Evolutionary conservation across 2,888 invertebrate species (phyloP), one percentile per base, ranked within the genome.

Genomic region (Rhamnusium bicolor): DNA sequence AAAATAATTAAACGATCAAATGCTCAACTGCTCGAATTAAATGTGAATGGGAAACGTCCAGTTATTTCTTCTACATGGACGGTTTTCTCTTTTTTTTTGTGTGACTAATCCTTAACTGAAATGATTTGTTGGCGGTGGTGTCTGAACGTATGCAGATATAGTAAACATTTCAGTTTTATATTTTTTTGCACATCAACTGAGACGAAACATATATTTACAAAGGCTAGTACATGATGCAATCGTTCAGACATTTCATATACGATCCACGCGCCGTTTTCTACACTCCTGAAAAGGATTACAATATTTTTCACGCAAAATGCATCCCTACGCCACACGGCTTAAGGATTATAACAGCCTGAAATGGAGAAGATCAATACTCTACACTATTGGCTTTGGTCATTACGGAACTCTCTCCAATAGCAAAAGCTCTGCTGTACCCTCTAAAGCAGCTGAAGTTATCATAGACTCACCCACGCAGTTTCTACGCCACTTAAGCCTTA

Each of bases 331-430:
- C 12, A 53, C 18, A 47, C 60, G 21, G 21, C 29, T 19, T 67
- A 71, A 51, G 53, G 66, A 14, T 51, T 29, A 66, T 10, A 32
- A 10, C 14, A 14, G 58, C 40, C 24, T 58, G 60, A 66, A 71
- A 71, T n/a, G 27, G 47, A 10, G 60, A 47, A 51, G 78, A 82
- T 82, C 81, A 80, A 82, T 82, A 82, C 80, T 70, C 73, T 77
- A 73, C 71, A 76, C 77, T 81, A 81, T 82, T 78, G 82, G 82
- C 79, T 82, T 82, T 82, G 80, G 82, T 80, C 80, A 82, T 82
- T 82, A 82, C 79, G 73, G 66, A 67, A 69, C 76, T 63, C 75
- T 63, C 69, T 69, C 69, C 82, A 78, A 82, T 78, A 78, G 80
- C 76, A 69, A 70, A 67, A 49, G 68, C 51, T 60, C 70, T 21